phyloP scores from a whole-genome alignment of 2,797 vertebrate species.

The Cetoscarus ocellatus region DNA sequence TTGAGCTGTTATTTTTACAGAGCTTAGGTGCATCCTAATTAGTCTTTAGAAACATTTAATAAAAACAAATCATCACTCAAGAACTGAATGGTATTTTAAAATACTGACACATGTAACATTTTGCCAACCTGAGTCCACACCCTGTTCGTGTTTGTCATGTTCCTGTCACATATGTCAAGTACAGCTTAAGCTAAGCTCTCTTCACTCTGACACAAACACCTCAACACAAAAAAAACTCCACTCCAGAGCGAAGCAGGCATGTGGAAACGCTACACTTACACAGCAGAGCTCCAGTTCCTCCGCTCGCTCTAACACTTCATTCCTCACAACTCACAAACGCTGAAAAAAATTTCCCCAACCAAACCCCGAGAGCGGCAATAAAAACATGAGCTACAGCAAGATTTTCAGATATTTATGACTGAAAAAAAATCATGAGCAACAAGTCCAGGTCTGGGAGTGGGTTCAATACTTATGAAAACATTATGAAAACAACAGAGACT shows the following conservation, averaged over 20 bases:
- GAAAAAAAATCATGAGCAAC: not conserved
- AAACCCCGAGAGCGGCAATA: not conserved
- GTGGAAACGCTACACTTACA: constrained; percentile 14
- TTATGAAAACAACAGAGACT: not conserved
- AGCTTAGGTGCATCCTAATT: too few species aligned
- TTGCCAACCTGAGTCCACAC: not conserved
- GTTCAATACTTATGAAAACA: constrained; percentile 12
- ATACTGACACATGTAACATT: too few species aligned
- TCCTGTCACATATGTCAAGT: not conserved
- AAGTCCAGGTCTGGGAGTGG: not conserved
- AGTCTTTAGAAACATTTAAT: too few species aligned
- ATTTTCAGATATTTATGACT: not conserved
- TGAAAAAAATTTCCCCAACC: constrained; percentile 1
- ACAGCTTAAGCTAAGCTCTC: not conserved
- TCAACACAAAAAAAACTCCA: not conserved
- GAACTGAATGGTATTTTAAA: too few species aligned
- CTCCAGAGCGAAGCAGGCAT: not conserved
- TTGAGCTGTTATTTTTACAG: too few species aligned
- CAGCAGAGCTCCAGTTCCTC: constrained; percentile 3
- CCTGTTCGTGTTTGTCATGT: not conserved
- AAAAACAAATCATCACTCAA: too few species aligned
- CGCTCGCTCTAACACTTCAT: constrained; percentile 18
- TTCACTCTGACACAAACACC: constrained; percentile 5
- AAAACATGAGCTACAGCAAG: not conserved
- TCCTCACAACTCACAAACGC: constrained; percentile 15